Conservation (phyloP, 64 coral and sea anemone genomes). For the Trachythela sp. region DNA sequence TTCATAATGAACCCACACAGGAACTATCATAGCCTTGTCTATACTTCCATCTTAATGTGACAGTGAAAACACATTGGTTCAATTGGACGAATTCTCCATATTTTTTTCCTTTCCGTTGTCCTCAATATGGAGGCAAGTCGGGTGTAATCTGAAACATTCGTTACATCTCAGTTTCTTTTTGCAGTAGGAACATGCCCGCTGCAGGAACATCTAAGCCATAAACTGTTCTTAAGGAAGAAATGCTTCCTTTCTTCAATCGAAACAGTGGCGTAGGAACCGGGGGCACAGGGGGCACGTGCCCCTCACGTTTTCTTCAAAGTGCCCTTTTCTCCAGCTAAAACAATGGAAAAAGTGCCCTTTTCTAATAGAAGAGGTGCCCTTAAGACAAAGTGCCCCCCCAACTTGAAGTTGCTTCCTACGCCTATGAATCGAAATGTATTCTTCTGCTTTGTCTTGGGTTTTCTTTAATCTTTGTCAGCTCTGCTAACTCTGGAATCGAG, state of each 20-base stretch:
- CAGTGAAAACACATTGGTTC: background rate
- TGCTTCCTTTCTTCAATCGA: conserved; percentile 30
- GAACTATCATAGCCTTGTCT: background rate
- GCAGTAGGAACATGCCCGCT: background rate
- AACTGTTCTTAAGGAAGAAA: conserved; percentile 37
- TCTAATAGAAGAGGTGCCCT: no score
- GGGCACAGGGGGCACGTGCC: no score
- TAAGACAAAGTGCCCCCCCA: background rate
- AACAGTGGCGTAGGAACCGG: no score
- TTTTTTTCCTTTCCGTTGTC: background rate
- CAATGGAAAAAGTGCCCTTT: no score
- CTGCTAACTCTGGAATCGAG: conserved; percentile 38
- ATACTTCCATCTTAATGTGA: background rate
- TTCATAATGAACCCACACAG: background rate
- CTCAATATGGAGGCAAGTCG: background rate
- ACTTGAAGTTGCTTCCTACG: no score
- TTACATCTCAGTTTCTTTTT: conserved; percentile 6
- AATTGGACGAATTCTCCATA: background rate
- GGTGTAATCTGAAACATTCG: background rate
- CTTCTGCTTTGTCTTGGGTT: conserved; percentile 19
- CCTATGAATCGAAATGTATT: background rate
- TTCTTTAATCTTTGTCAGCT: background rate
- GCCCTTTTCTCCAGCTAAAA: background rate
- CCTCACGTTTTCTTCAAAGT: no score
- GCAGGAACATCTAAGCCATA: conserved; percentile 34